A percentile compares a stretch with the other conserved stretches of the same genome.
Evolutionary conservation across 2,888 invertebrate genomes (phyloP).

Genomic region (Tethea ocularis): DNA sequence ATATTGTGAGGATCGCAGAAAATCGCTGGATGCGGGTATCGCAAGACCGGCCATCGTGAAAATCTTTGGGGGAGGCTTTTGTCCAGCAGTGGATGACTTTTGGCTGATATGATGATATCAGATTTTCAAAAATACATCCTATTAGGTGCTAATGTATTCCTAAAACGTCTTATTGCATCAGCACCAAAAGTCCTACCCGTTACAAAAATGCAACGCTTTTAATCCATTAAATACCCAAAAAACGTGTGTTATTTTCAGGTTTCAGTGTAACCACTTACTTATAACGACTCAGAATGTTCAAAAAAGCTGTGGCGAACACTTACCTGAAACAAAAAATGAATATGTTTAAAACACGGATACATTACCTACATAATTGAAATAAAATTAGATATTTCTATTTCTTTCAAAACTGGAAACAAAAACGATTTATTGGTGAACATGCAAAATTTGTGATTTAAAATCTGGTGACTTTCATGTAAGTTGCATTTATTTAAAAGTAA

Average conservation of each 20-base stretch:
- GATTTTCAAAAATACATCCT: too few relatives aligned
- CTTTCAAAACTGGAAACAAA: not conserved
- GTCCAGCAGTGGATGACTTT: too few relatives aligned
- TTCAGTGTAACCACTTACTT: not conserved
- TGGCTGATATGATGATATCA: too few relatives aligned
- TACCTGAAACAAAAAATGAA: conserved; percentile 17
- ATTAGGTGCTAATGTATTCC: too few relatives aligned
- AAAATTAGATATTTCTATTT: not conserved
- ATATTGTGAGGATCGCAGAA: too few relatives aligned
- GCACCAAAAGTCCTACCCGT: too few relatives aligned
- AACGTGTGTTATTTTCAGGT: not conserved
- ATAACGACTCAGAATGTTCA: not conserved
- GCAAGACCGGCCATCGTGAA: too few relatives aligned
- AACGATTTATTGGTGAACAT: not conserved
- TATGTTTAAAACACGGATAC: conserved; percentile 8
- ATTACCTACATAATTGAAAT: not conserved
- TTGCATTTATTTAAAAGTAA: not conserved
- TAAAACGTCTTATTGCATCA: too few relatives aligned
- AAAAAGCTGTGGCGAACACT: conserved; percentile 6
- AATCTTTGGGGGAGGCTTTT: too few relatives aligned
- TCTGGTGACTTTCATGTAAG: not conserved
- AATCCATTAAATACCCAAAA: not conserved
- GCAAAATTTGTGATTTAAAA: not conserved
- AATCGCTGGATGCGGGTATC: too few relatives aligned
- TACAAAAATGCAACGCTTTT: not conserved